phyloP scores from a whole-genome alignment of 2,113 vertebrate genomes.

The Vulpes ferrilata region DNA sequence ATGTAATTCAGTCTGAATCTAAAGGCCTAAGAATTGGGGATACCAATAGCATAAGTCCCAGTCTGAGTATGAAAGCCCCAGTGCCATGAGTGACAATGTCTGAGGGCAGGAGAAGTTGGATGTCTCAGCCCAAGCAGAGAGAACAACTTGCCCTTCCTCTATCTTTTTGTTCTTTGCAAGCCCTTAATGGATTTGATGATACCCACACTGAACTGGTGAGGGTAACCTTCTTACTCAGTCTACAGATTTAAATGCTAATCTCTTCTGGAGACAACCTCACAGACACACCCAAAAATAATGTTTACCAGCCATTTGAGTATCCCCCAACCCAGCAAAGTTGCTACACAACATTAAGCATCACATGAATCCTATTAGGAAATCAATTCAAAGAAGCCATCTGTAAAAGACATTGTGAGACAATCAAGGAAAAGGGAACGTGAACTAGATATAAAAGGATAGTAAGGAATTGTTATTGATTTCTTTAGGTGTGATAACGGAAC shows the following conservation, averaged over 20 bases:
- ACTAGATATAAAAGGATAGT: background rate
- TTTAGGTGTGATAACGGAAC: background rate
- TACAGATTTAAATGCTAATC: background rate
- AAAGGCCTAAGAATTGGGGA: background rate
- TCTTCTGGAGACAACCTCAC: background rate
- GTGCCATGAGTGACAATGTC: background rate
- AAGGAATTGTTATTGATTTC: background rate
- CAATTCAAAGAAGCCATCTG: background rate
- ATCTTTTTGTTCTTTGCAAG: background rate
- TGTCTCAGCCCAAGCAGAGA: background rate
- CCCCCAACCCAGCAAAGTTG: background rate
- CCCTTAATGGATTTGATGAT: background rate
- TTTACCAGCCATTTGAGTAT: background rate
- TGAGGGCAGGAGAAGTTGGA: background rate
- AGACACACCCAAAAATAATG: background rate
- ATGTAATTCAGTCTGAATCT: background rate
- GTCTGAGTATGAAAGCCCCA: background rate
- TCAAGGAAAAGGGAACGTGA: background rate
- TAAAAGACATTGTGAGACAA: background rate
- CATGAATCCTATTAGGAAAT: background rate
- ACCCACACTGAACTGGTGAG: background rate
- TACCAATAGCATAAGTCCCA: background rate
- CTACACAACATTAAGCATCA: background rate
- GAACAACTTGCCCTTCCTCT: background rate
- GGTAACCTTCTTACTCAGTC: background rate